Conservation (phyloP, 2,888 invertebrate genomes). For the Norana najaformis region DNA sequence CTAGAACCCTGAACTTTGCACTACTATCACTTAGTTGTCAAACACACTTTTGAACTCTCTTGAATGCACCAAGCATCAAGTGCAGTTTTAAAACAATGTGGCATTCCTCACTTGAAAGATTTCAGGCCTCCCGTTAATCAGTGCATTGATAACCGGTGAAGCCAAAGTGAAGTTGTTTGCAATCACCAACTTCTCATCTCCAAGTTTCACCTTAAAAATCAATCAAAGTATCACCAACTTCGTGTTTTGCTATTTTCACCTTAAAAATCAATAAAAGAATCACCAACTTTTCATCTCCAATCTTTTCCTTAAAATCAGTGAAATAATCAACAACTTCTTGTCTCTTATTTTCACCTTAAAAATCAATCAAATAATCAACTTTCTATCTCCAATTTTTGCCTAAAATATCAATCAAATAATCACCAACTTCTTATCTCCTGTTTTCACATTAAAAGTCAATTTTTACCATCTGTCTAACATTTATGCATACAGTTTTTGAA, state of each 20-base stretch:
- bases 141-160: conserved; percentile 44
- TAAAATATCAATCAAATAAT: not conserved
- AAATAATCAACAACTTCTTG: conserved; percentile 55
- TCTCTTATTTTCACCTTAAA: conserved; percentile 44
- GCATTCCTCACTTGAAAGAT: conserved; percentile 42
- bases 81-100: not conserved
- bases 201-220: conserved; percentile 41
- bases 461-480: not conserved
- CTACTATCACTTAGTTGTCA: too few relatives aligned
- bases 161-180: conserved; percentile 47
- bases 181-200: conserved; percentile 55
- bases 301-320: not conserved
- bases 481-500: not conserved
- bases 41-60: too few relatives aligned
- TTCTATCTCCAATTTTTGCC: not conserved
- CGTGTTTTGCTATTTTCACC: conserved; percentile 48
- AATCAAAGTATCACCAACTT: conserved; percentile 51
- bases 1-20: too few relatives aligned
- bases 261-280: conserved; percentile 23
- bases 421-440: not conserved
- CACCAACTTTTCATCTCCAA: not conserved
- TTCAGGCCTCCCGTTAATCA: conserved; percentile 45
- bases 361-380: not conserved
- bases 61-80: too few relatives aligned
- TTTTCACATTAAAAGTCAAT: not conserved